Percentiles rank a stretch among this genome's conserved stretches.
Conservation (phyloP, 2,113 vertebrate genomes). For the Pao palembangensis region DNA sequence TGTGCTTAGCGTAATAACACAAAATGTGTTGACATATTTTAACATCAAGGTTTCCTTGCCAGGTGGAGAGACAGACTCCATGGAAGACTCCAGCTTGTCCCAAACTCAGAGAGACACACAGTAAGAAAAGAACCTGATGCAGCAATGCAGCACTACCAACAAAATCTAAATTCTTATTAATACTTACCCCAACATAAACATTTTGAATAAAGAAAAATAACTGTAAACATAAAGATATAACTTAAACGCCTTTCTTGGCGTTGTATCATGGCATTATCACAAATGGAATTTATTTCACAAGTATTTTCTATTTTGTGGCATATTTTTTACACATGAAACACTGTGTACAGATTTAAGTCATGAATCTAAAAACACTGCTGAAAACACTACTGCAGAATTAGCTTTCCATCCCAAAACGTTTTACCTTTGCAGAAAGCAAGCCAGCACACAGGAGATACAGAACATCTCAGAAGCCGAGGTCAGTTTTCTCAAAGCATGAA, state of each 20-base stretch:
- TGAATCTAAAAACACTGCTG: no score
- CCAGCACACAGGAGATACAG: constrained; percentile 9
- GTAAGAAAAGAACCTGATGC: constrained; percentile 28
- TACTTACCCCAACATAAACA: no score
- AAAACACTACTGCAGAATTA: no score
- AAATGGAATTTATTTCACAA: no score
- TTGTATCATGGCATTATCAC: no score
- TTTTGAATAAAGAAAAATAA: background rate
- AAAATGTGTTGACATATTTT: constrained; percentile 29
- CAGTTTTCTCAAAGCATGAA: background rate
- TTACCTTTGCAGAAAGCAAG: constrained; percentile 27
- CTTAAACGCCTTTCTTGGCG: no score
- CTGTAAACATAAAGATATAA: background rate
- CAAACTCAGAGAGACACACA: constrained; percentile 24
- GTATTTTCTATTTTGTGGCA: no score
- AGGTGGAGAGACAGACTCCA: constrained; percentile 19
- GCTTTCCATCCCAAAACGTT: background rate
- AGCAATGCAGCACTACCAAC: background rate
- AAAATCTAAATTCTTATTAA: no score
- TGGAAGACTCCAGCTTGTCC: constrained; percentile 25
- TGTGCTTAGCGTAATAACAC: no score
- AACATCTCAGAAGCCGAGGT: constrained; percentile 69
- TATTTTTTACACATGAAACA: background rate
- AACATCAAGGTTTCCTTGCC: constrained; percentile 29
- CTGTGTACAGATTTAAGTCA: background rate